Base-by-base conservation (phyloP, 53 echinoderm and acorn worm genomes). In the Henricia sp. region DNA sequence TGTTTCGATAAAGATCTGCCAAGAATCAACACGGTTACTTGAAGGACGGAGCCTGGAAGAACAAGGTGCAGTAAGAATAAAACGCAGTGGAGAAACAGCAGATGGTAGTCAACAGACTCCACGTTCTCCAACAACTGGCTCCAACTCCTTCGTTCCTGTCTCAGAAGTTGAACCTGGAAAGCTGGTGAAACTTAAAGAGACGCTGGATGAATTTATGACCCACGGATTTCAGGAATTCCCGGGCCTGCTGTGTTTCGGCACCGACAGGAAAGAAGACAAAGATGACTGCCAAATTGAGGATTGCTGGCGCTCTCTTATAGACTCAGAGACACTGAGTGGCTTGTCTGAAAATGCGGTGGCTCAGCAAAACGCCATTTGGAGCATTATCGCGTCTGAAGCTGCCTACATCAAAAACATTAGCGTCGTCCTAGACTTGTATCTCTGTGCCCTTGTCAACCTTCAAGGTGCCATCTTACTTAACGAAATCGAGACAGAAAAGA, bases 321-420 rank as follows among this genome's bases (percentile, higher is more conserved):
- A 90, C 19, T 37, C 82, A 12, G 94, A 86, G 57, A 50, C 39
- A 25, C 12, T 40, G 16, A n/a, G 38, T 6, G 24, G 77, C 8
- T 44, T 97, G 85, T 62, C 82, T 41, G 90, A 86, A 82, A 83
- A 64, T 20, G 72, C 75, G 9, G 67, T 41, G 11, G 89, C 90
- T 20, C 88, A 92, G 50, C 94, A 94, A 75, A 94, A 97, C 66
- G 90, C 92, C 27, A 90, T 94, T 66, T 97, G 97, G 94, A 92
- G 92, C 42, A 85, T 94, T 37, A 41, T 94, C 12, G 64, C 58
- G 14, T 92, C 92, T 43, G 97, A 97, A 55, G 90, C 68, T 9
- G 75, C 50, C 16, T 94, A 86, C 56, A 90, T 97, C 69, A 87
- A 85, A 52, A 75, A 92, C 46, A 77, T 97, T 78, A 88, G 94